Evolutionary conservation across 2,113 vertebrate genomes (phyloP).

Genomic region (Anguilla japonica): DNA sequence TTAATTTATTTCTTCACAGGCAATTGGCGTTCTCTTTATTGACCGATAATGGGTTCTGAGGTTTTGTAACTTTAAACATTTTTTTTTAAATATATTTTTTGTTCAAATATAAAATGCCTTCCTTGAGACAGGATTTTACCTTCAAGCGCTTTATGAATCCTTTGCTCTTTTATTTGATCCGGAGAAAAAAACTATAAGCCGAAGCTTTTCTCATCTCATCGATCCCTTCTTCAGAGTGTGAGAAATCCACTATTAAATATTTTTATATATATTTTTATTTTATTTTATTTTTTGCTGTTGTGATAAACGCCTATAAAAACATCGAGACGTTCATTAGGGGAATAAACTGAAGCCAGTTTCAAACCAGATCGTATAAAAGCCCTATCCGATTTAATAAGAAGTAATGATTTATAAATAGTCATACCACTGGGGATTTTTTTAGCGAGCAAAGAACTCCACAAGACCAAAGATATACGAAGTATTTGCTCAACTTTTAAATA

Average conservation of each 20-base stretch:
- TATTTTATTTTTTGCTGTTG: constrained; percentile 1
- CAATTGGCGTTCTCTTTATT: neutral
- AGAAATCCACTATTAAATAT: too few relatives aligned
- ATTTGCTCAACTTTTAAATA: constrained; percentile 32
- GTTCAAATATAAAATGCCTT: too few relatives aligned
- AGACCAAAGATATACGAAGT: neutral
- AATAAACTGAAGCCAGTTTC: constrained; percentile 56
- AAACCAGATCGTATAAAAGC: constrained; percentile 57
- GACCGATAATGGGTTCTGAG: neutral
- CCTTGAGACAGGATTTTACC: too few relatives aligned
- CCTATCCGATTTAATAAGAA: constrained; percentile 56
- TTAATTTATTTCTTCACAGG: neutral
- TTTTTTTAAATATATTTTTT: too few relatives aligned
- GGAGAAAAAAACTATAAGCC: neutral
- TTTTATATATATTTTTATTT: too few relatives aligned
- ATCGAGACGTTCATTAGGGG: constrained; percentile 61
- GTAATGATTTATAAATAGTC: constrained; percentile 53
- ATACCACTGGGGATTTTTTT: constrained; percentile 51
- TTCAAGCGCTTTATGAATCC: neutral
- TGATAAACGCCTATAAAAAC: constrained; percentile 52
- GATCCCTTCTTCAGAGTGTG: constrained; percentile 35
- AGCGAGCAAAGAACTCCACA: constrained; percentile 53
- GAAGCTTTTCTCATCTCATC: neutral
- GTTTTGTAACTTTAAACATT: neutral
- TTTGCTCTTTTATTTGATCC: neutral